Evolutionary conservation across 2,797 vertebrate genomes (phyloP), one percentile per base, ranked within the genome.

Genomic region (Hyperoplus immaculatus): DNA sequence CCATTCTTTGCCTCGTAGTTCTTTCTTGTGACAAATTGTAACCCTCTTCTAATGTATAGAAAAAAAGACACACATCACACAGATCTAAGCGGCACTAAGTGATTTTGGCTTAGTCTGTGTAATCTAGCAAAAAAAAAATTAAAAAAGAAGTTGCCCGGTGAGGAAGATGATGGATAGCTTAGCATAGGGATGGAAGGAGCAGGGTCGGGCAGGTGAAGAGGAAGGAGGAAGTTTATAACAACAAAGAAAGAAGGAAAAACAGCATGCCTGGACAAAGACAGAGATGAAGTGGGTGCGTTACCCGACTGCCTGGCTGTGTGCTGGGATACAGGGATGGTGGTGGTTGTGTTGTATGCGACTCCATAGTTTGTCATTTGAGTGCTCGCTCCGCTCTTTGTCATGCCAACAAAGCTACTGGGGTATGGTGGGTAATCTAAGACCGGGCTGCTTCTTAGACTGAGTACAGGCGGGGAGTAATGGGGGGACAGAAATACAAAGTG

Each of bases 321-420:
- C 64, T 77, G 56, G 59, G 15, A 57, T 74, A 80, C 71, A 80
- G 38, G 70, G 82, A 60, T 75, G 57, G 65, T 65, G 80, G 63
- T 74, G 29, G 29, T 29, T 29, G 29, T 85, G 78, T 85, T 90
- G 88, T 83, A 83, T 82, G 64, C 72, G 88, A 82, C 74, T 66
- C 51, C 64, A 81, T 69, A 64, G 80, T 81, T 87, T 90, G 90
- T 90, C 69, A 91, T 90, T 80, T 83, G 88, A 90, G 80, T 88
- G 82, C 82, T 81, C 10, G 51, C 79, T 75, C 66, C 43, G 6
- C 46, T 83, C 87, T 90, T 90, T 91, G 86, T 90, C 78, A 65
- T 70, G 75, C 68, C 82, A 88, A 89, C 89, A 91, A 93, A 90
- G 83, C 89, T 84, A 68, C 75, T 63, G 72, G 57, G 81, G 72